phyloP scores from a whole-genome alignment of 2,797 vertebrate genomes.

The Thamnophis elegans region DNA sequence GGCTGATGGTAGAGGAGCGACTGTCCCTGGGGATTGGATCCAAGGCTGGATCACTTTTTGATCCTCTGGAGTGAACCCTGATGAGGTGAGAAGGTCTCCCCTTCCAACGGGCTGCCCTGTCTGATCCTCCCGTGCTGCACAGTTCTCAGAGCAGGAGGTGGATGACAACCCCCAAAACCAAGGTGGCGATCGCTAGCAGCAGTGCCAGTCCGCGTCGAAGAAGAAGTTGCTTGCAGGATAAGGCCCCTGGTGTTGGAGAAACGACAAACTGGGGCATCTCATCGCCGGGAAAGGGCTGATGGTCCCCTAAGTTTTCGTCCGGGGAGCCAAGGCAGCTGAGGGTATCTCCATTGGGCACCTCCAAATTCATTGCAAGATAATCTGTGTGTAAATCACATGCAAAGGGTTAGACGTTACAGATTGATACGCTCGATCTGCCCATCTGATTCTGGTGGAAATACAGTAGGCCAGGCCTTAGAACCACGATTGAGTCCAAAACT shows the following conservation, averaged over 20 bases:
- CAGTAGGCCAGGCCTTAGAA: not conserved
- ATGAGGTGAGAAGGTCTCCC: not conserved
- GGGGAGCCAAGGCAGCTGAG: conserved; percentile 24
- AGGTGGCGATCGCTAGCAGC: conserved; percentile 66
- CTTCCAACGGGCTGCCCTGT: not conserved
- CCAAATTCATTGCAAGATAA: not conserved
- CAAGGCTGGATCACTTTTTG: not conserved
- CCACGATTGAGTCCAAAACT: not conserved
- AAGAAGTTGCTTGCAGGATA: conserved; percentile 61
- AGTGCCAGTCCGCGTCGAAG: conserved; percentile 66
- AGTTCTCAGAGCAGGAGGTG: conserved; percentile 60
- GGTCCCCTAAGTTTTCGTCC: conserved; percentile 30
- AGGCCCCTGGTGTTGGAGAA: not conserved
- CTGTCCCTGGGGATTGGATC: not conserved
- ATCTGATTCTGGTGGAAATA: not conserved
- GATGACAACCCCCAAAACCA: conserved; percentile 73
- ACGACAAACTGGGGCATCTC: not conserved
- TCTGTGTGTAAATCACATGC: conserved; percentile 21
- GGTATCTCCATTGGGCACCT: not conserved
- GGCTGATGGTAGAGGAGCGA: not conserved
- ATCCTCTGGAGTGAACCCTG: not conserved
- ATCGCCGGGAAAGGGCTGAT: conserved; percentile 12
- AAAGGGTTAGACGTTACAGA: not conserved
- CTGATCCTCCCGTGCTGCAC: not conserved
- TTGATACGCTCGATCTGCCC: not conserved